Conservation (phyloP, 2,113 vertebrate genomes). For the Heterochromis multidens region DNA sequence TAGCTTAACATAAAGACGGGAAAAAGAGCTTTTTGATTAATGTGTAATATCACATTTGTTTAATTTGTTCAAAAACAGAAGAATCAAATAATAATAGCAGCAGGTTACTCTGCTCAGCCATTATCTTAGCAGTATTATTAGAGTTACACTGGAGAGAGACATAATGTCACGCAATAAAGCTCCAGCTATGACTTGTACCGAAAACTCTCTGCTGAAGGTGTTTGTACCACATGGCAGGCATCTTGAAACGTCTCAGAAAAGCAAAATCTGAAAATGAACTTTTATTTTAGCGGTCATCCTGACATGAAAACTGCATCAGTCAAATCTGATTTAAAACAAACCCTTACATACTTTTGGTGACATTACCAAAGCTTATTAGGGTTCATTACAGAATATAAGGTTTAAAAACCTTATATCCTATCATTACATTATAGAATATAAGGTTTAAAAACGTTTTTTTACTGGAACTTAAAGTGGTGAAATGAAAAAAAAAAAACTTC, state of each 20-base stretch:
- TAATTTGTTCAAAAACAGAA: neutral
- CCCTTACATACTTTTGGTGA: neutral
- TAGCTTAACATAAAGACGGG: neutral
- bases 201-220: neutral
- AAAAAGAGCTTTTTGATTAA: neutral
- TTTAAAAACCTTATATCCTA: neutral
- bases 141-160: neutral
- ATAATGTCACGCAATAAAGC: no score
- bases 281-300: neutral
- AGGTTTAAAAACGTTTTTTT: neutral
- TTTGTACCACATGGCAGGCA: neutral
- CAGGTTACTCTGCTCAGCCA: neutral
- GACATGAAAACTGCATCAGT: accelerated
- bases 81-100: neutral
- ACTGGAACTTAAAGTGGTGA: accelerated
- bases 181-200: neutral
- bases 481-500: no score
- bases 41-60: neutral
- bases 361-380: neutral
- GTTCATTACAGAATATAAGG: neutral
- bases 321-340: neutral
- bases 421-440: neutral
- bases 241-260: neutral
- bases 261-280: neutral
- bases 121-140: neutral